phyloP scores from a whole-genome alignment of 2,113 vertebrate genomes.

The Muntiacus muntjak region DNA sequence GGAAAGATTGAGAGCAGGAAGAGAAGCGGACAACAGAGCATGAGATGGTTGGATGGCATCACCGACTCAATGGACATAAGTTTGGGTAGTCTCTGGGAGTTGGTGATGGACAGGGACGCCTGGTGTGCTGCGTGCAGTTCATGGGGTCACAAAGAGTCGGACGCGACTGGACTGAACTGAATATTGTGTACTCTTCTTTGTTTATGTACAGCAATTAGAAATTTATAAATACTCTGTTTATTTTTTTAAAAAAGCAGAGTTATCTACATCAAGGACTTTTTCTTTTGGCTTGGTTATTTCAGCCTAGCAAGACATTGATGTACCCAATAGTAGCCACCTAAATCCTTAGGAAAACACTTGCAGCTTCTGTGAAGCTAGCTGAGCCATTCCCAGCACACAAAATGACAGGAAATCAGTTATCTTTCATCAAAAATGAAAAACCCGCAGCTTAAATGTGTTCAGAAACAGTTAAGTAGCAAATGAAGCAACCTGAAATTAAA shows the following conservation, averaged over 20 bases:
- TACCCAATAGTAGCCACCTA: neutral
- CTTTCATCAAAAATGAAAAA: neutral
- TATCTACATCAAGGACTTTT: neutral
- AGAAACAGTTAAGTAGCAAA: neutral
- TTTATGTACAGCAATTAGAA: neutral
- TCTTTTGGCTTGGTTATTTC: neutral
- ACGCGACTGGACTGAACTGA: neutral
- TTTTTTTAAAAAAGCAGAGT: neutral
- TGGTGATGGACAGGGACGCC: neutral
- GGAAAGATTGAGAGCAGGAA: neutral
- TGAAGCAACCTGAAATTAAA: slow-evolving; percentile 1
- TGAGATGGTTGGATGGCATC: neutral
- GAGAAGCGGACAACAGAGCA: neutral
- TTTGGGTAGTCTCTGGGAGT: neutral
- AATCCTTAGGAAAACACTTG: neutral
- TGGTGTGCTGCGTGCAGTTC: neutral
- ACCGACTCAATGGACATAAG: neutral
- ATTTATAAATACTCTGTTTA: neutral
- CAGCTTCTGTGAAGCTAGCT: neutral
- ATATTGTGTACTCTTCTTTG: neutral
- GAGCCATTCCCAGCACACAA: neutral
- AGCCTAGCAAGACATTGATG: neutral
- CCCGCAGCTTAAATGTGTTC: neutral
- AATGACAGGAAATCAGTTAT: neutral
- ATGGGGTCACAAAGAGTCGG: neutral